Conservation (phyloP, 2,888 invertebrate genomes). For the Augochlorella aurata region DNA sequence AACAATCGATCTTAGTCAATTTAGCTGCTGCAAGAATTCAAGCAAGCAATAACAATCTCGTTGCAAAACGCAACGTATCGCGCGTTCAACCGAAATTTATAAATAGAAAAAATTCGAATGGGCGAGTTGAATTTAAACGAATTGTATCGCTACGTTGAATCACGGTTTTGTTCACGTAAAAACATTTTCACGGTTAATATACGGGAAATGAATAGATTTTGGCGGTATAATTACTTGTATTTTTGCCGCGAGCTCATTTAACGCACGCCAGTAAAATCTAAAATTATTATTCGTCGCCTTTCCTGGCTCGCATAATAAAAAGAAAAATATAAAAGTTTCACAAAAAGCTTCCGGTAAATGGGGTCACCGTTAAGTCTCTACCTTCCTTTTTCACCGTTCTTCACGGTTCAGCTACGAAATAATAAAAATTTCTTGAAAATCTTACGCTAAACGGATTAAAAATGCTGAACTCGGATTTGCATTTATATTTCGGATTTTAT, state of each 20-base stretch:
- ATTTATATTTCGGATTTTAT: not conserved
- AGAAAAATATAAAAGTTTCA: slow-evolving; percentile 10
- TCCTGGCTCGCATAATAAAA: not conserved
- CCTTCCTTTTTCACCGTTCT: slow-evolving; percentile 1
- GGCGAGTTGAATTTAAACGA: not conserved
- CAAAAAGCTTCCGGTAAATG: slow-evolving; percentile 20
- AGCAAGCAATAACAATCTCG: too few species aligned
- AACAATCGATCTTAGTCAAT: too few species aligned
- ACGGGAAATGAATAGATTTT: slow-evolving; percentile 7
- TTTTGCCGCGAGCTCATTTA: not conserved
- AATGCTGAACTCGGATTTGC: slow-evolving; percentile 2
- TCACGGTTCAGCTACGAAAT: not conserved
- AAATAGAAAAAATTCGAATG: not conserved
- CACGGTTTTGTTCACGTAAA: not conserved
- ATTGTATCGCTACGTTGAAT: not conserved
- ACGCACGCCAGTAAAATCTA: slow-evolving; percentile 8
- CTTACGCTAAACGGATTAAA: not conserved
- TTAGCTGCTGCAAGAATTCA: too few species aligned
- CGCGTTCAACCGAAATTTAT: too few species aligned
- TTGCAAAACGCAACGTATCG: too few species aligned
- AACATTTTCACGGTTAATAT: not conserved
- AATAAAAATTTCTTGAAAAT: slow-evolving; percentile 8
- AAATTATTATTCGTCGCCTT: slow-evolving; percentile 13
- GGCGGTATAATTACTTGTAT: not conserved
- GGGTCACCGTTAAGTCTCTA: slow-evolving; percentile 2